phyloP scores from a whole-genome alignment of 2,888 invertebrate species.

The Trypoxylon attenuatum region DNA sequence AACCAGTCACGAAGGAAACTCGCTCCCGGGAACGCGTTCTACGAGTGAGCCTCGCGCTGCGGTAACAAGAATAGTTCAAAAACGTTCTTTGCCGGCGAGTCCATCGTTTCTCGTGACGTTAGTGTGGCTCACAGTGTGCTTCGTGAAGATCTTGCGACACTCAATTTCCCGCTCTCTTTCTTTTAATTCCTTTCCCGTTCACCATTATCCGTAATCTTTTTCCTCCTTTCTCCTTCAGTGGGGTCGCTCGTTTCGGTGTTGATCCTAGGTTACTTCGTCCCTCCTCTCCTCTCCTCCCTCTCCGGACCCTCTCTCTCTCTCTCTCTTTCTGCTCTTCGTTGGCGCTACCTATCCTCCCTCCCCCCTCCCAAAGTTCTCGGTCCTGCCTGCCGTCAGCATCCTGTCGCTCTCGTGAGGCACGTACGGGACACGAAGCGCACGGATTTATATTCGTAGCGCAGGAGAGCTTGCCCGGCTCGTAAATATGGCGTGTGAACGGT shows the following conservation, averaged over 20 bases:
- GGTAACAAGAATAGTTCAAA: no score
- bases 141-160: no score
- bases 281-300: background rate
- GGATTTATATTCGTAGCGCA: slow-evolving; percentile 33
- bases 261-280: no score
- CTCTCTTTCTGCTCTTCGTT: slow-evolving; percentile 8
- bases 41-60: no score
- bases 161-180: background rate
- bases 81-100: no score
- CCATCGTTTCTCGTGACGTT: no score
- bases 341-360: background rate
- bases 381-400: slow-evolving; percentile 2
- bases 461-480: slow-evolving; percentile 36
- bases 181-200: background rate
- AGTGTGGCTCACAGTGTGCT: no score
- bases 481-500: slow-evolving; percentile 60
- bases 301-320: slow-evolving; percentile 17
- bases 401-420: slow-evolving; percentile 4
- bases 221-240: background rate
- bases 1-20: background rate
- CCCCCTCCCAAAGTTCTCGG: background rate
- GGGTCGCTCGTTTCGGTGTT: background rate
- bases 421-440: slow-evolving; percentile 7
- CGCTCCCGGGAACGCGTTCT: background rate
- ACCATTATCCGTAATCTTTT: background rate